Evolutionary conservation across 2,797 vertebrate genomes (phyloP).

Genomic region (Gymnothorax reevesii): DNA sequence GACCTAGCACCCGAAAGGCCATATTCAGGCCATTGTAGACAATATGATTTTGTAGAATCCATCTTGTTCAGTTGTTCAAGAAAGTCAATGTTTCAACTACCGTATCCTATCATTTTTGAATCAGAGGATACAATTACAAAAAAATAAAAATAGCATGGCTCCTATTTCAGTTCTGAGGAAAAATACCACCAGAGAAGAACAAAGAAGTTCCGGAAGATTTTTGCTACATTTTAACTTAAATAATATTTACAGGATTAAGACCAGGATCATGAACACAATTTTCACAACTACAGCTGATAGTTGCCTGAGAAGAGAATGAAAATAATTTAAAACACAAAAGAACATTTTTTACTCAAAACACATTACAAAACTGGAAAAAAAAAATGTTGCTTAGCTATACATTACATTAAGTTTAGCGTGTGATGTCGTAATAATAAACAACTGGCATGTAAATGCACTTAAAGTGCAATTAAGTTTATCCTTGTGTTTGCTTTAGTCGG

Average conservation of each 20-base stretch:
- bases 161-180: conserved; percentile 4
- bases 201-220: neutral
- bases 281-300: neutral
- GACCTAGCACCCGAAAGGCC: conserved; percentile 38
- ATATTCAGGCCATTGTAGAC: conserved; percentile 50
- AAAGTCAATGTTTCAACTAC: conserved; percentile 41
- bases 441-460: neutral
- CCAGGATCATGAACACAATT: neutral
- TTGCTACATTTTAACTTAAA: neutral
- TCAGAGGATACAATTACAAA: neutral
- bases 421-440: neutral
- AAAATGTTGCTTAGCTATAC: neutral
- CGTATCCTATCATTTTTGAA: conserved; percentile 40
- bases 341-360: neutral
- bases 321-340: neutral
- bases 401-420: neutral
- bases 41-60: conserved; percentile 42
- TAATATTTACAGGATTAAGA: neutral
- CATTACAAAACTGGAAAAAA: neutral
- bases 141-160: neutral
- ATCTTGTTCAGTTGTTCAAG: conserved; percentile 44
- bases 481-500: conserved; percentile 30
- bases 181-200: neutral
- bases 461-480: conserved; percentile 40
- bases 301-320: neutral